These are phyloP conservation scores for Pristionchus entomophagus DNA, from an alignment of 2,888 invertebrate genomes.

Conservation along the genomic window DNA sequence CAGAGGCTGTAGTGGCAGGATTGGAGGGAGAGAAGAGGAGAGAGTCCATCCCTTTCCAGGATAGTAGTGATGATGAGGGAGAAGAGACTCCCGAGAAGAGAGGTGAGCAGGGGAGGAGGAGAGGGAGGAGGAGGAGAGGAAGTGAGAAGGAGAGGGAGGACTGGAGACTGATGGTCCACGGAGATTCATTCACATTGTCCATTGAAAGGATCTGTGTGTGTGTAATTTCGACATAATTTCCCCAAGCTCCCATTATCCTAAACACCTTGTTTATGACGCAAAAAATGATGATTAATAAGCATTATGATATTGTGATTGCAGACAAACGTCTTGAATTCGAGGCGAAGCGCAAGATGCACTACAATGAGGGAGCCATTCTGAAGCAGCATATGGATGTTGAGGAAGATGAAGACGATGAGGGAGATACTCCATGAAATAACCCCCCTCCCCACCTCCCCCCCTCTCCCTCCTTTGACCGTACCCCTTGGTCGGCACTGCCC, in stretches of 20 bases:
- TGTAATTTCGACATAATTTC: no score
- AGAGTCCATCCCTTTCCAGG: slow-evolving; percentile 54
- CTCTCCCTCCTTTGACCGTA: background rate
- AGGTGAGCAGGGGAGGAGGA: slow-evolving; percentile 49
- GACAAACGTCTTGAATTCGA: slow-evolving; percentile 82
- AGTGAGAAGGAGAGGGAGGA: background rate
- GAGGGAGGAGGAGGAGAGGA: no score
- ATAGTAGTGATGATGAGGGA: slow-evolving; percentile 63
- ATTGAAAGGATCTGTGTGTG: no score
- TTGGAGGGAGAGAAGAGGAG: slow-evolving; percentile 12
- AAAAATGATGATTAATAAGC: no score
- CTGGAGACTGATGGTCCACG: background rate
- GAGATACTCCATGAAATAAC: slow-evolving; percentile 20
- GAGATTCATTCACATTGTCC: no score
- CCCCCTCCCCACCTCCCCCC: background rate
- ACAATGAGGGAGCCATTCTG: slow-evolving; percentile 96
- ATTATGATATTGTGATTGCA: no score
- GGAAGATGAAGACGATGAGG: slow-evolving; percentile 86
- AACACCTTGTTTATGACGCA: no score
- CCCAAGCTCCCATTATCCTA: no score
- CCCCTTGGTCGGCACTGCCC: background rate
- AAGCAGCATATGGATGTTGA: slow-evolving; percentile 86
- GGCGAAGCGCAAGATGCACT: slow-evolving; percentile 93
- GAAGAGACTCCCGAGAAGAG: slow-evolving; percentile 67
- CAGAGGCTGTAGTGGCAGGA: slow-evolving; percentile 27